Percentiles rank a stretch among this genome's conserved stretches.
phyloP scores from a whole-genome alignment of 2,113 vertebrate species.

The Cynoglossus semilaevis region DNA sequence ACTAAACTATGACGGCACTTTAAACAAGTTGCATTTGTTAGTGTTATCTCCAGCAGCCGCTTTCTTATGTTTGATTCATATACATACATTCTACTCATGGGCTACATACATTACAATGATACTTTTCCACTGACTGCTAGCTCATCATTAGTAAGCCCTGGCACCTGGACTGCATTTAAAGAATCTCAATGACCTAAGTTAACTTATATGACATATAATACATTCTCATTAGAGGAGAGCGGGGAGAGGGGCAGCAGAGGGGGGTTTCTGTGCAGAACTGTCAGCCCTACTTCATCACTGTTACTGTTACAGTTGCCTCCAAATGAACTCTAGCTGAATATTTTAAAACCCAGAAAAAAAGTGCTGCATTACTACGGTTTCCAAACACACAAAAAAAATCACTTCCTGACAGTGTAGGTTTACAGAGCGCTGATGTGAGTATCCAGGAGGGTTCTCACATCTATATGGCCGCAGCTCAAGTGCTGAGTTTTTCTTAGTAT shows the following conservation, averaged over 20 bases:
- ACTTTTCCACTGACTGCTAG: not conserved
- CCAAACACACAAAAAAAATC: slow-evolving; percentile 16
- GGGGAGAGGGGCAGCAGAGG: not conserved
- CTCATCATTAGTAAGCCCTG: not conserved
- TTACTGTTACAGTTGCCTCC: slow-evolving; percentile 33
- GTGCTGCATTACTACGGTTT: slow-evolving; percentile 40
- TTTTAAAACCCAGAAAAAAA: slow-evolving; percentile 32
- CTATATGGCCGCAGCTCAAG: slow-evolving; percentile 16
- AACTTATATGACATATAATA: slow-evolving; percentile 10
- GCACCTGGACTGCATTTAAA: not conserved
- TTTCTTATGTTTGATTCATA: not conserved
- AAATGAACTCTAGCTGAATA: slow-evolving; percentile 18
- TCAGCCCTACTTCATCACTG: slow-evolving; percentile 30
- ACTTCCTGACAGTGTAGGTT: slow-evolving; percentile 21
- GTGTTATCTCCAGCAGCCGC: not conserved
- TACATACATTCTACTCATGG: not conserved
- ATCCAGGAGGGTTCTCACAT: slow-evolving; percentile 20
- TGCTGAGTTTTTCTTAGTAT: slow-evolving; percentile 17
- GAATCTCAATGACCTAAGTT: slow-evolving; percentile 5
- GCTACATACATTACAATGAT: not conserved
- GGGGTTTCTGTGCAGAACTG: slow-evolving; percentile 5
- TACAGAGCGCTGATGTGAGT: slow-evolving; percentile 37
- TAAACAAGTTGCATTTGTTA: slow-evolving; percentile 3
- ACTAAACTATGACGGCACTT: slow-evolving; percentile 3
- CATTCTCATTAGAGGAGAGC: slow-evolving; percentile 23